Evolutionary conservation across 2,113 vertebrate genomes (phyloP).

Genomic region (Chaetorhynchus papuensis): DNA sequence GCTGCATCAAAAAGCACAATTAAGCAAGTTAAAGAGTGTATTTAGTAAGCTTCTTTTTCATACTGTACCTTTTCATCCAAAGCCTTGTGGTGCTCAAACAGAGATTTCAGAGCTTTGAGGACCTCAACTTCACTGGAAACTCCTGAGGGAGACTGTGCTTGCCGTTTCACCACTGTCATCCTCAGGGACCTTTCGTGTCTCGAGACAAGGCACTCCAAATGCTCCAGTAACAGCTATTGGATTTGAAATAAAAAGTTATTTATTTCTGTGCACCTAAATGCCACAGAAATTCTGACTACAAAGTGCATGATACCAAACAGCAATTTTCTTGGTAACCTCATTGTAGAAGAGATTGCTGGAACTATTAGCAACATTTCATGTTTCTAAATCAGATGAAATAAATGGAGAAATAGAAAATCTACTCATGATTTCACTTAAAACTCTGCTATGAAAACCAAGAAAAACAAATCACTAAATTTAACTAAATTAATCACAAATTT

Average conservation of each 20-base stretch:
- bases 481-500: not conserved
- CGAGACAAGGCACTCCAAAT: constrained; percentile 98
- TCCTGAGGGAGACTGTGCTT: constrained; percentile 97
- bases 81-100: constrained; percentile 99
- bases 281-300: not conserved
- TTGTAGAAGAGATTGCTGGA: not conserved
- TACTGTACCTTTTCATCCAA: constrained; percentile 94
- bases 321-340: not conserved
- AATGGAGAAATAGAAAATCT: not conserved
- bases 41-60: not conserved
- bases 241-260: constrained; percentile 26
- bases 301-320: not conserved
- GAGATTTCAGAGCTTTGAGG: constrained; percentile 97
- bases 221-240: constrained; percentile 90
- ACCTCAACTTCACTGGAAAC: constrained; percentile 99
- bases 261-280: not conserved
- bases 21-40: not conserved
- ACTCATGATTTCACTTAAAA: not conserved
- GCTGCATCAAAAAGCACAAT: not conserved
- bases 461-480: not conserved
- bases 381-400: not conserved
- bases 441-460: not conserved
- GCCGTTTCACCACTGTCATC: constrained; percentile 98
- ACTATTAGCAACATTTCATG: not conserved
- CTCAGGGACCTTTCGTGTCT: constrained; percentile 95